A percentile compares a stretch with the other conserved stretches of the same genome.
Conservation (phyloP, 2,113 vertebrate species). For the Amblyopsis rosae region DNA sequence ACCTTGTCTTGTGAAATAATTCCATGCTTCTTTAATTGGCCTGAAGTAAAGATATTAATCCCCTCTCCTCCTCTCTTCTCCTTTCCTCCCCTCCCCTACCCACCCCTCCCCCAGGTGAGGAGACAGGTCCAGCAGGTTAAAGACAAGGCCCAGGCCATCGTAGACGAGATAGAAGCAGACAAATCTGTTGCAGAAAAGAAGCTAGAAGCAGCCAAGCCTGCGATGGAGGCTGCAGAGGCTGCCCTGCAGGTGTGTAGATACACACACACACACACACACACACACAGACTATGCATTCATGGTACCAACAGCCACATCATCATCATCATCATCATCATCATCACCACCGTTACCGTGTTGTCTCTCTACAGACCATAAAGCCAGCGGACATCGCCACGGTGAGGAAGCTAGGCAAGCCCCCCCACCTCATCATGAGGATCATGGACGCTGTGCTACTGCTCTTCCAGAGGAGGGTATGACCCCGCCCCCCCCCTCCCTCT, state of each 20-base stretch:
- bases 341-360: background rate
- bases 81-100: background rate
- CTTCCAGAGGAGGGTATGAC: slow-evolving; percentile 77
- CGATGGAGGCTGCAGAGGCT: slow-evolving; percentile 77
- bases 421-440: slow-evolving; percentile 88
- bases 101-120: slow-evolving; percentile 62
- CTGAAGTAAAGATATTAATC: too few relatives aligned
- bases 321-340: background rate
- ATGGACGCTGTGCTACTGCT: slow-evolving; percentile 86
- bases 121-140: slow-evolving; percentile 85
- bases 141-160: slow-evolving; percentile 85
- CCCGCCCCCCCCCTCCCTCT: background rate
- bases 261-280: background rate
- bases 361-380: slow-evolving; percentile 79
- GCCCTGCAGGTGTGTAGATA: slow-evolving; percentile 55
- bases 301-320: background rate
- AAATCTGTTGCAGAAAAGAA: slow-evolving; percentile 80
- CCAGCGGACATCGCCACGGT: slow-evolving; percentile 85
- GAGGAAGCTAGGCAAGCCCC: slow-evolving; percentile 84
- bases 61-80: too few relatives aligned
- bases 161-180: slow-evolving; percentile 81
- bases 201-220: slow-evolving; percentile 82
- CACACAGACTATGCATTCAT: background rate
- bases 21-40: background rate
- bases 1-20: background rate